phyloP scores from a whole-genome alignment of 1,140 invertebrate species.

The Oscheius sp. region DNA sequence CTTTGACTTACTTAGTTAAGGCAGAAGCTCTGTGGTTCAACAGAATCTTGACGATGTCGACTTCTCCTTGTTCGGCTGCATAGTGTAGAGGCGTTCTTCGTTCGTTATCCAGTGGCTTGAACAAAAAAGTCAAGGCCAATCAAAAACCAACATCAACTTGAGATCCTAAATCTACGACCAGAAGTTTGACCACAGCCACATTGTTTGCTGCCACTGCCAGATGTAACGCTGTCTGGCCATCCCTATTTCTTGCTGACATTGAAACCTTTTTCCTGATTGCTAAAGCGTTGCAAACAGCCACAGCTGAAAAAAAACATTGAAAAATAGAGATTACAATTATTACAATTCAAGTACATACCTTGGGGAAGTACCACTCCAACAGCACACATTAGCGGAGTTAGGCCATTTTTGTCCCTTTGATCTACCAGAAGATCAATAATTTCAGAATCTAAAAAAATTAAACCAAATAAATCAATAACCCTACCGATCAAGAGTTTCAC shows the following conservation, averaged over 20 bases:
- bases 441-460: not conserved
- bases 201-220: constrained; percentile 32
- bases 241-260: not conserved
- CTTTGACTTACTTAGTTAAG: not conserved
- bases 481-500: constrained; percentile 10
- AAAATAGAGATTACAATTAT: not conserved
- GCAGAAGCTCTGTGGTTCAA: not conserved
- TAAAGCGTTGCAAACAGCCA: not conserved
- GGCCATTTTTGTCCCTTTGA: constrained; percentile 14
- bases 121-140: not conserved
- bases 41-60: constrained; percentile 22
- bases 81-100: constrained; percentile 31
- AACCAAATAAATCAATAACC: not conserved
- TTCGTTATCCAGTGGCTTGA: constrained; percentile 13
- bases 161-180: not conserved
- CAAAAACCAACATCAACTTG: constrained; percentile 3
- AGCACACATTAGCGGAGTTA: constrained; percentile 33
- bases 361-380: constrained; percentile 23
- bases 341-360: no score
- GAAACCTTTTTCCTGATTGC: constrained; percentile 4
- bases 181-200: not conserved
- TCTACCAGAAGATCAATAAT: not conserved
- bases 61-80: constrained; percentile 29
- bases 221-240: constrained; percentile 31
- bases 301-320: constrained; percentile 2